phyloP scores from a whole-genome alignment of 1,140 invertebrate genomes.

The Mactra quadrangularis region DNA sequence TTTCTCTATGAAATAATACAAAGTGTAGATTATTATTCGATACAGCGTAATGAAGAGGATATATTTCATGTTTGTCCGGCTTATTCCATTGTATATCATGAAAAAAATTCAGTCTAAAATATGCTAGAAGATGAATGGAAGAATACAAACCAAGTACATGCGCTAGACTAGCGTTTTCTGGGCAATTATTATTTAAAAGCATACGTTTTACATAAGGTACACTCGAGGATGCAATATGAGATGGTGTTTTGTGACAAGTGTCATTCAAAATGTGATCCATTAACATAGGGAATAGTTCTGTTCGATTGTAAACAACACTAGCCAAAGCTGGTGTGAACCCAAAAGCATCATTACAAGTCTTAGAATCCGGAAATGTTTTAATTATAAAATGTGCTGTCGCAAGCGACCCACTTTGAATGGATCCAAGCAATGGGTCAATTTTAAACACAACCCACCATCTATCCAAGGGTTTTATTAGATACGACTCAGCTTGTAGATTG shows the following conservation, averaged over 20 bases:
- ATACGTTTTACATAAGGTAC: not conserved
- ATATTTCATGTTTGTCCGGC: not conserved
- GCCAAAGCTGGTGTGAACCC: slow-evolving; percentile 5
- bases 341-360: slow-evolving; percentile 16
- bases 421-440: not conserved
- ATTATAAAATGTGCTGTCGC: slow-evolving; percentile 1
- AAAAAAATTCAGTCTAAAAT: not conserved
- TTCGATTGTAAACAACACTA: not conserved
- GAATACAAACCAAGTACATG: slow-evolving; percentile 12
- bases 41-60: slow-evolving; percentile 35
- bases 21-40: no score
- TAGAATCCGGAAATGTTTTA: not conserved
- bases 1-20: not conserved
- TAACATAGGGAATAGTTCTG: slow-evolving; percentile 1
- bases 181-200: not conserved
- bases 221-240: not conserved
- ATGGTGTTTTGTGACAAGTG: slow-evolving; percentile 4
- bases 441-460: slow-evolving; percentile 28
- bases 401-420: not conserved
- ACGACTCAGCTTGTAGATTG: not conserved
- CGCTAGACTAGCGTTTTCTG: not conserved
- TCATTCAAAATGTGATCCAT: not conserved
- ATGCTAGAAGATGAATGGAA: not conserved
- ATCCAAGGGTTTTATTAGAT: slow-evolving; percentile 6
- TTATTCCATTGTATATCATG: slow-evolving; percentile 17